Conservation (phyloP, 1,140 invertebrate genomes). For the Nebria ingens region DNA sequence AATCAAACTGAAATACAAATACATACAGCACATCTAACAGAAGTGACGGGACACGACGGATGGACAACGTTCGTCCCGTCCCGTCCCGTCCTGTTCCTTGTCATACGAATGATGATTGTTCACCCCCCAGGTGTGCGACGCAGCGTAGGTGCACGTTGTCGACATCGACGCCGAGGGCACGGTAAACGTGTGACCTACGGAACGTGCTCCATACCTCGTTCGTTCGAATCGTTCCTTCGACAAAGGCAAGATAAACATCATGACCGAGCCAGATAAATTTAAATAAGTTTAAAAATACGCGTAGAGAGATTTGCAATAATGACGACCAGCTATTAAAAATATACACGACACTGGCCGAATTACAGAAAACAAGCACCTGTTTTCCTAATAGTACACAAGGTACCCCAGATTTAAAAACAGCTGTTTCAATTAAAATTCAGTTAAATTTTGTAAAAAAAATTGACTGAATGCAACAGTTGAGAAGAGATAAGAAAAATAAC, state of each 20-base stretch:
- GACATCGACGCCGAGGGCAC: neutral
- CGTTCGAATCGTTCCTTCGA: neutral
- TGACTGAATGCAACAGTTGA: no score
- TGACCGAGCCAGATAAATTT: neutral
- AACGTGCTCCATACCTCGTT: neutral
- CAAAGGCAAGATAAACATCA: conserved; percentile 5
- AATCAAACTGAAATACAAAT: conserved; percentile 14
- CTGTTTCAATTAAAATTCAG: neutral
- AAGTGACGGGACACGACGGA: neutral
- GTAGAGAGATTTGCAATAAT: neutral
- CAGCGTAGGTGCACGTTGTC: neutral
- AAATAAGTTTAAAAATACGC: conserved; percentile 8
- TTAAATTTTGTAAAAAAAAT: no score
- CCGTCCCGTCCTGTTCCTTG: neutral
- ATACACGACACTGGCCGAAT: neutral
- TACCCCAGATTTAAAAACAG: neutral
- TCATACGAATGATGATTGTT: conserved; percentile 13
- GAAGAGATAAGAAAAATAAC: no score
- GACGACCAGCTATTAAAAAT: conserved; percentile 1
- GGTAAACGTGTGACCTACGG: conserved; percentile 1
- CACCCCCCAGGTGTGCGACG: conserved; percentile 10
- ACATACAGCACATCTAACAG: neutral
- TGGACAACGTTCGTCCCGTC: no score
- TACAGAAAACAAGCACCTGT: neutral
- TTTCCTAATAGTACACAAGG: no score